Evolutionary conservation across 2,797 vertebrate species (phyloP), one percentile per base, ranked within the genome.

Genomic region (Gallinago nigripennis): DNA sequence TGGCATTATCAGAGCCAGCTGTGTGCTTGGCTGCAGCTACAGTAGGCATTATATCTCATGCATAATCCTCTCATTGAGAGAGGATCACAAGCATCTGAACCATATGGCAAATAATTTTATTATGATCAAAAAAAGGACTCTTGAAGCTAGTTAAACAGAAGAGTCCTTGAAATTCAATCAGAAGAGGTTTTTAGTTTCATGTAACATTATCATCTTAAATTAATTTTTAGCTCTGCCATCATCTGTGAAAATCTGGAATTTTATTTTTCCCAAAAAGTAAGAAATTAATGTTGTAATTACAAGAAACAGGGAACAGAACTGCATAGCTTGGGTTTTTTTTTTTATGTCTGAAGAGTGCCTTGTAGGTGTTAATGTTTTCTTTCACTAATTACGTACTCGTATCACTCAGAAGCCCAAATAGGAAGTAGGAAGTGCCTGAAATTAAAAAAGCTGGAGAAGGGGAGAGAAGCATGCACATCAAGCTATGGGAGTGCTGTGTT

Each of bases 1-100:
- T 98, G 98, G 98, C 98, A 98, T 98, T 98, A 98, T 98, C 98
- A 98, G 98, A 98, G 98, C 98, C 98, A 98, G 98, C 98, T 99
- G 98, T 98, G 98, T 98, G 98, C 97, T 98, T 98, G 98, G 98
- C 98, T 97, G 93, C 89, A 96, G 97, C 97, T 98, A 97, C 97
- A 97, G 96, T 97, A 98, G 98, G 98, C 98, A 98, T 99, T 98
- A 98, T 98, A 98, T 98, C 97, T 98, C 98, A 97, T 98, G 97
- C 97, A 98, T 98, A 98, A 98, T 98, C 97, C 97, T 95, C 96
- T 98, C 97, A 97, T 98, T 97, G 98, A 98, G 97, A 98, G 94
- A 97, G 95, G 97, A 98, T 98, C 97, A 95, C 96, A 96, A 97
- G 97, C 97, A 94, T 98, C 95, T 95, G 97, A 98, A 98, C 98